phyloP scores from a whole-genome alignment of 2,888 invertebrate species.

The Papilio demoleus region DNA sequence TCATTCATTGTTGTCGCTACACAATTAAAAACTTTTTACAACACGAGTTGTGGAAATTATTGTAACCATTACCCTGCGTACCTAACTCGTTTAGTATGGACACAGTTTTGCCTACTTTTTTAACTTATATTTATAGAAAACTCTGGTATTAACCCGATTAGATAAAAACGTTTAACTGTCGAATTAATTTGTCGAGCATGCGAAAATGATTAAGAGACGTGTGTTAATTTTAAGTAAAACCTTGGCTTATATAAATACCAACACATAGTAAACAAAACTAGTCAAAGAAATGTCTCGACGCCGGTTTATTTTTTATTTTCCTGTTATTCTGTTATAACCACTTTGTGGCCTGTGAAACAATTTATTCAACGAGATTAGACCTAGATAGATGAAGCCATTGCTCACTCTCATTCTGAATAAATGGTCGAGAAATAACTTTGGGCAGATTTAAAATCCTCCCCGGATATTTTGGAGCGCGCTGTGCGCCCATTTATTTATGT shows the following conservation, averaged over 20 bases:
- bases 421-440: constrained; percentile 29
- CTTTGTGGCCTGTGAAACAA: neutral
- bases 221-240: constrained; percentile 9
- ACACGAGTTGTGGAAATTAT: neutral
- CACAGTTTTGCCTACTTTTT: too few species aligned
- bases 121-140: neutral
- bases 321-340: neutral
- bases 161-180: neutral
- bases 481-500: constrained; percentile 53
- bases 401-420: constrained; percentile 32
- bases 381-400: constrained; percentile 23
- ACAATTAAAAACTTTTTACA: neutral
- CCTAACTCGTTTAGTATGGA: too few species aligned
- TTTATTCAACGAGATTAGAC: constrained; percentile 21
- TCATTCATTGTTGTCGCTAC: constrained; percentile 21
- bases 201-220: neutral
- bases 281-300: neutral
- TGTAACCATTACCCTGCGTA: too few species aligned
- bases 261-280: neutral
- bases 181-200: neutral
- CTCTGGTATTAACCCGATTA: neutral
- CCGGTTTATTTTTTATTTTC: neutral
- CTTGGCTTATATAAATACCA: neutral
- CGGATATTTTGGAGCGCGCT: constrained; percentile 32
- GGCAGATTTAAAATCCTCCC: constrained; percentile 26